Percentiles rank a stretch among this genome's conserved stretches.
phyloP scores from a whole-genome alignment of 1,140 invertebrate genomes.

The Meloidogyne floridensis region DNA sequence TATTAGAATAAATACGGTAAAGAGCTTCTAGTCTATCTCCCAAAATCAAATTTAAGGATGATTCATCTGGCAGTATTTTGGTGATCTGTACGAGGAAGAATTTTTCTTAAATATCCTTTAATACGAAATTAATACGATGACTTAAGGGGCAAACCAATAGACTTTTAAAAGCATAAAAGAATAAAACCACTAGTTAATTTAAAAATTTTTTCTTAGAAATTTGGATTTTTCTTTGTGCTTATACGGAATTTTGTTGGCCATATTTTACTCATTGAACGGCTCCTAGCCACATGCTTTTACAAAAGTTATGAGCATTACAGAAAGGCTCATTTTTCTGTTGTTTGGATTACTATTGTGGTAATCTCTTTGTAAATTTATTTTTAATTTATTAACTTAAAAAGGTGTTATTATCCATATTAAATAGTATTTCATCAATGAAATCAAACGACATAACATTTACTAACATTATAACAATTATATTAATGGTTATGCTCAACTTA shows the following conservation, averaged over 20 bases:
- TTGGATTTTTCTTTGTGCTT: not conserved
- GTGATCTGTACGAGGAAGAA: too few relatives aligned
- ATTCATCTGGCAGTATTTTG: too few relatives aligned
- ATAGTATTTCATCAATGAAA: not conserved
- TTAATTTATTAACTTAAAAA: not conserved
- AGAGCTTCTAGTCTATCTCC: too few relatives aligned
- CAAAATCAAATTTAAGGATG: too few relatives aligned
- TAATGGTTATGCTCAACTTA: not conserved
- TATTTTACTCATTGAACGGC: slow-evolving; percentile 19
- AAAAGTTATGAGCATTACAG: slow-evolving; percentile 20
- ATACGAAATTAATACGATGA: too few relatives aligned
- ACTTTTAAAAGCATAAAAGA: too few relatives aligned
- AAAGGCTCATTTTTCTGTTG: slow-evolving; percentile 6
- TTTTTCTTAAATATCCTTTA: too few relatives aligned
- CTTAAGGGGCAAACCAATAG: too few relatives aligned
- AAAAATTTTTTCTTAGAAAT: not conserved
- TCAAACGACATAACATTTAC: not conserved
- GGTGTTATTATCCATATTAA: not conserved
- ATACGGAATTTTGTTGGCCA: slow-evolving; percentile 14
- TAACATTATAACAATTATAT: not conserved
- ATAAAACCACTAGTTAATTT: too few relatives aligned
- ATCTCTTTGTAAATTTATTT: not conserved
- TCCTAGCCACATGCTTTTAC: slow-evolving; percentile 10
- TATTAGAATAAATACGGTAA: too few relatives aligned
- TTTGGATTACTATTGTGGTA: not conserved